Base-by-base conservation (phyloP, 2,888 invertebrate species). In the Andrena haemorrhoa region DNA sequence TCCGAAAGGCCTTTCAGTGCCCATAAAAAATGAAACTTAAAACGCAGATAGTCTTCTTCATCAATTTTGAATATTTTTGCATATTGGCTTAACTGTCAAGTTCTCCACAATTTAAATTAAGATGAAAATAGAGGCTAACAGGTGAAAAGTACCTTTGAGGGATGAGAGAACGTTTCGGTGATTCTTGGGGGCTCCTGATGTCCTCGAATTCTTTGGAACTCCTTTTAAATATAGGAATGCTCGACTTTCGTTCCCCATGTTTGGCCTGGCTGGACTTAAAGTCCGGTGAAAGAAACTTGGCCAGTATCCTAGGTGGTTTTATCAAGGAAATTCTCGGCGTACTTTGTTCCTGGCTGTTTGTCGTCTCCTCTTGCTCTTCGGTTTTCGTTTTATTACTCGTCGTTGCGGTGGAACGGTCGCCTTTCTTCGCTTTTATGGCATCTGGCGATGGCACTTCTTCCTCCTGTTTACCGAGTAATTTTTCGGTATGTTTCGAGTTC, bases 131-230 rank as follows among this genome's bases (percentile, higher is more conserved):
- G 7, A 10, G 31, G 20, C n/a, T 35, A 12, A 16, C 20, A 68
- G 56, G 16, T 29, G 23, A 6, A 29, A 47, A 41, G 23, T 86
- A 93, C 93, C 93, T 92, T 80, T 92, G 93, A n/a, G 93, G 93
- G 83, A 94, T 93, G 60, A 93, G 83, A n/a, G 94, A 93, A 61
- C 93, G 91, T 85, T 92, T 93, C 3, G 93, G 89, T 49, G 92
- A 90, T 70, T 93, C 93, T 41, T 93, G 91, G 0, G 93, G 92
- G 75, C 91, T 92, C 33, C 92, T 87, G 56, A 94, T 93, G 56
- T 94, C 94, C 84, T 94, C 94, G 73, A 93, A 94, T 75, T 94
- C 94, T 53, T 88, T 91, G 12, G 92, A 93, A 68, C 90, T 93
- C 51, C 92, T 86, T 20, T 89, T 88, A 69, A 93, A 92, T 81